Conservation (phyloP, 2,888 invertebrate genomes). For the Dioctria rufipes region DNA sequence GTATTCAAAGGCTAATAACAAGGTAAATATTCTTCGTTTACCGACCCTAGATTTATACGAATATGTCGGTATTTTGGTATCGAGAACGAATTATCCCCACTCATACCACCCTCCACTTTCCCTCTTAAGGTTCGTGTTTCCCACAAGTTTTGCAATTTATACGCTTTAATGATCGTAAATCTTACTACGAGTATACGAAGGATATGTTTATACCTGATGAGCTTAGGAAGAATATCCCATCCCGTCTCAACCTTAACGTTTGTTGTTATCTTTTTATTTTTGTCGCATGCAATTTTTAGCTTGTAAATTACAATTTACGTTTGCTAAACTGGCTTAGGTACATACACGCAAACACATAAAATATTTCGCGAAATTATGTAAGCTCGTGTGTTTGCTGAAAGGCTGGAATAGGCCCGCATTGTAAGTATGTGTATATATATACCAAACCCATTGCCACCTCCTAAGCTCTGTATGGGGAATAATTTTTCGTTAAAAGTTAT, state of each 20-base stretch:
- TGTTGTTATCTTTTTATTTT: slow-evolving; percentile 37
- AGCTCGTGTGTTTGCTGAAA: too few species aligned
- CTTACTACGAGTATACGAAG: not conserved
- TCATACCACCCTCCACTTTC: too few species aligned
- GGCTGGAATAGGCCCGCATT: too few species aligned
- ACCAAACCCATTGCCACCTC: not conserved
- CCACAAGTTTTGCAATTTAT: slow-evolving; percentile 40
- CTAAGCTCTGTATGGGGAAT: not conserved
- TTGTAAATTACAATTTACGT: slow-evolving; percentile 36
- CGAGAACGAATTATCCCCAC: not conserved
- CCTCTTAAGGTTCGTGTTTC: slow-evolving; percentile 15
- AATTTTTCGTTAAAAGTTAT: slow-evolving; percentile 27
- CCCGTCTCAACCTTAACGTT: too few species aligned
- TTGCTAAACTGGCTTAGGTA: not conserved
- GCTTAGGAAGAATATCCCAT: too few species aligned
- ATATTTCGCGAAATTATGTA: slow-evolving; percentile 3
- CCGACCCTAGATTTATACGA: not conserved
- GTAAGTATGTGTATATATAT: not conserved
- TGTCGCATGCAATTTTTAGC: slow-evolving; percentile 49
- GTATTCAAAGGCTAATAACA: slow-evolving; percentile 52
- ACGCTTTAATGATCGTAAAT: slow-evolving; percentile 47
- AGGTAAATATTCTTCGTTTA: slow-evolving; percentile 47
- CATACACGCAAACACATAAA: slow-evolving; percentile 39
- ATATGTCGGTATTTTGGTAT: not conserved
- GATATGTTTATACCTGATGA: too few species aligned